A percentile compares a stretch with the other conserved stretches of the same genome.
phyloP scores from a whole-genome alignment of 2,113 vertebrate species.

The Gymnobelideus leadbeateri region DNA sequence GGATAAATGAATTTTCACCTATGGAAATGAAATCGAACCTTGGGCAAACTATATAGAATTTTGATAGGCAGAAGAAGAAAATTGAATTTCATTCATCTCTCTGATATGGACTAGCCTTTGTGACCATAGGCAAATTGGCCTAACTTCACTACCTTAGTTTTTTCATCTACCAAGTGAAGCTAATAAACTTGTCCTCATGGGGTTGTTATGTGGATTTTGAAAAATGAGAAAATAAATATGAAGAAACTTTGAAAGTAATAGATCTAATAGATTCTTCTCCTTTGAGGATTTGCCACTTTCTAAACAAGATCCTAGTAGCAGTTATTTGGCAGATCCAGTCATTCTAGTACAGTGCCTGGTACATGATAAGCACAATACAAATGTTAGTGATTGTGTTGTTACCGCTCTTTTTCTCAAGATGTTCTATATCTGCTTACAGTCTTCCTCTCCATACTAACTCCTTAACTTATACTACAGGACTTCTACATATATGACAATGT shows the following conservation, averaged over 20 bases:
- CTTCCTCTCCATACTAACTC: background rate
- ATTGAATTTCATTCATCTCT: background rate
- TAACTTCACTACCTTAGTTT: background rate
- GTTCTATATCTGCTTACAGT: background rate
- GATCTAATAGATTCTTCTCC: background rate
- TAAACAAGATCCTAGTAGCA: background rate
- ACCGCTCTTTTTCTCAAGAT: background rate
- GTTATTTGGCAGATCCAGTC: background rate
- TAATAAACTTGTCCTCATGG: fast-evolving
- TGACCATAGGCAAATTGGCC: background rate
- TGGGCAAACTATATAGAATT: background rate
- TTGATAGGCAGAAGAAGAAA: background rate
- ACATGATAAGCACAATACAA: too few species aligned
- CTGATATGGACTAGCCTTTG: background rate
- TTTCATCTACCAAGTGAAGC: background rate
- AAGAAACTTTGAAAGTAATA: background rate
- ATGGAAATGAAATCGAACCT: background rate
- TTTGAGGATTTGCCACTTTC: background rate
- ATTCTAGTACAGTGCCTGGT: background rate
- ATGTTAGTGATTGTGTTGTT: background rate
- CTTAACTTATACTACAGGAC: background rate
- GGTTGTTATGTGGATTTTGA: background rate
- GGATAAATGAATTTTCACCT: background rate
- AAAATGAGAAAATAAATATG: background rate
- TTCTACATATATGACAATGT: background rate